phyloP scores from a whole-genome alignment of 2,888 invertebrate genomes.

The Celastrina argiolus region DNA sequence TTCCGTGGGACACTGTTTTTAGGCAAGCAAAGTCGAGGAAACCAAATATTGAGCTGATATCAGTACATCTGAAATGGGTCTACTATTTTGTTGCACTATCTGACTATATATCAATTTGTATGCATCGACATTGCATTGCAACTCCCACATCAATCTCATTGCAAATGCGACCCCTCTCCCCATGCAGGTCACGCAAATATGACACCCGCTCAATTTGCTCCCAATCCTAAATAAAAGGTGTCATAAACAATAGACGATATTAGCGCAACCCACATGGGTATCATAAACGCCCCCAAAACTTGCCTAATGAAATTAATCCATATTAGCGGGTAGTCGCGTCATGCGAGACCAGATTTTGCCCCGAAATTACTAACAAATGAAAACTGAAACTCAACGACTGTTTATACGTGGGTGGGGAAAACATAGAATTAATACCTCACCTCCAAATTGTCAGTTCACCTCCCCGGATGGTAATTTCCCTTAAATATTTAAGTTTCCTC shows the following conservation, averaged over 20 bases:
- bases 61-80: no score
- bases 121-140: neutral
- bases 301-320: constrained; percentile 66
- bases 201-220: neutral
- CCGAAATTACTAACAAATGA: constrained; percentile 57
- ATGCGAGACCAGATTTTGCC: constrained; percentile 36
- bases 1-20: no score
- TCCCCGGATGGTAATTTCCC: constrained; percentile 66
- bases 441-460: constrained; percentile 57
- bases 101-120: neutral
- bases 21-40: no score
- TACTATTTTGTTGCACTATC: no score
- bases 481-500: constrained; percentile 75
- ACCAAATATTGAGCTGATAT: no score
- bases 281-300: constrained; percentile 43
- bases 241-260: constrained; percentile 18
- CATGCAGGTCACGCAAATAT: constrained; percentile 8
- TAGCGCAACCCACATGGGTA: constrained; percentile 25
- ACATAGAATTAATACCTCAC: constrained; percentile 75
- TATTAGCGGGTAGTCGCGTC: constrained; percentile 43
- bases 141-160: neutral
- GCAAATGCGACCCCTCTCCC: neutral
- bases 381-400: constrained; percentile 68
- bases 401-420: constrained; percentile 61
- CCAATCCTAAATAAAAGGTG: neutral